A percentile compares a stretch with the other conserved stretches of the same genome.
phyloP scores from a whole-genome alignment of 2,113 vertebrate species.

The Ptyas mucosa region DNA sequence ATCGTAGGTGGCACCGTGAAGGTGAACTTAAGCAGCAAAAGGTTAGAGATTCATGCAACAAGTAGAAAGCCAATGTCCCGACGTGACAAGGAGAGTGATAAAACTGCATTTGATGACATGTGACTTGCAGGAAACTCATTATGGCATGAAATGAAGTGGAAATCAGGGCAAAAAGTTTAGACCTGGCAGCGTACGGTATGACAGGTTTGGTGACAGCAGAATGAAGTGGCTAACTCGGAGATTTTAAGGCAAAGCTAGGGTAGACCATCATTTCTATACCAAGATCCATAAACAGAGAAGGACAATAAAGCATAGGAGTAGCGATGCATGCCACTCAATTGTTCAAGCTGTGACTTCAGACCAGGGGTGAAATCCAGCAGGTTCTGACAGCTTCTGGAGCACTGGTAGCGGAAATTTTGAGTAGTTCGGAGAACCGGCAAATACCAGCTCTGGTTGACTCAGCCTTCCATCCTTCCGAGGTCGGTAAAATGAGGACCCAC shows the following conservation, averaged over 20 bases:
- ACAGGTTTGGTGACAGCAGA: constrained; percentile 12
- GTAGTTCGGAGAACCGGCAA: no score
- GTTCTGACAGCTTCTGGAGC: no score
- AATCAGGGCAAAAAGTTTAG: constrained; percentile 13
- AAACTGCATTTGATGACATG: constrained; percentile 15
- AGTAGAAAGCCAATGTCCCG: background rate
- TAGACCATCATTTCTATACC: constrained; percentile 26
- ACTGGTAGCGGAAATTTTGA: no score
- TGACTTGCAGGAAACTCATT: constrained; percentile 13
- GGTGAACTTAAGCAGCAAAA: background rate
- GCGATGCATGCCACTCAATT: constrained; percentile 11
- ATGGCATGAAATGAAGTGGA: constrained; percentile 19
- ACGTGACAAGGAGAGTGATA: background rate
- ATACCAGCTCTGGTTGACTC: no score
- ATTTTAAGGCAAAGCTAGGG: background rate
- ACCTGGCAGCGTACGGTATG: background rate
- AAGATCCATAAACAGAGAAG: constrained; percentile 17
- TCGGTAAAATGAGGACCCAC: no score
- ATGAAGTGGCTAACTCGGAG: constrained; percentile 1
- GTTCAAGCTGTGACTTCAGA: background rate
- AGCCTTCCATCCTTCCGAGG: no score
- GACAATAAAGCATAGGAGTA: background rate
- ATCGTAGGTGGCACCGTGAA: background rate
- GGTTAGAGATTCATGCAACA: background rate
- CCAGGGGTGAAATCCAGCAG: background rate